Base-by-base conservation (phyloP, 92 coral and sea anemone genomes). In the Metridium senile region DNA sequence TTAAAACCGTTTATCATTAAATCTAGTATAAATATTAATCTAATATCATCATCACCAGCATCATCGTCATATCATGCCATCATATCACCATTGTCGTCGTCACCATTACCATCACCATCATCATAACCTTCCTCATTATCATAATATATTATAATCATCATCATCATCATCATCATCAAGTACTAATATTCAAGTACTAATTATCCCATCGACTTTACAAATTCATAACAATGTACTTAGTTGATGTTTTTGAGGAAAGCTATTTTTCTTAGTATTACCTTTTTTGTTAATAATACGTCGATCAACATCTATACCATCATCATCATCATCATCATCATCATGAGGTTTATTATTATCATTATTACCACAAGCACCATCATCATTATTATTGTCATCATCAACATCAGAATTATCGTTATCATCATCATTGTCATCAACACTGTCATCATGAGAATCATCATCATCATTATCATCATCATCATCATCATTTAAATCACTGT, bases 191-290 rank as follows among this genome's bases (percentile, higher is more conserved):
- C 58, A 45, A n/a, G 49, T 39, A 6, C 13, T 13, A 39, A 39
- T 39, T 13, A 39, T 39, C 49, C 49, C 6, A 39, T 13, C 13
- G 13, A 4, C 49, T 4, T 13, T 39, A 39, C n/a, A n/a, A n/a
- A n/a, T n/a, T 68, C 28, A 68, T 39, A 68, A 13, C 58, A 68
- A 23, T 43, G 74, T 68, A 22, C 74, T 68, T 51, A 68, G 52
- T 28, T 45, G 33, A 3, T 6, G 59, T 29, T 68, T 68, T 3
- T 20, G 27, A 68, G 17, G 19, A 39, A 6, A 33, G 19, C 18
- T 17, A 22, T 51, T 25, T 33, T 7, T 45, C 25, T 16, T 11
- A 33, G 39, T 68, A n/a, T 7, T 1, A 6, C 31, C 51, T 66
- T 20, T 43, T n/a, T 32, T 68, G 19, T 9, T 18, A 22, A 19